phyloP scores from a whole-genome alignment of 2,888 invertebrate genomes.

The Cabera pusaria region DNA sequence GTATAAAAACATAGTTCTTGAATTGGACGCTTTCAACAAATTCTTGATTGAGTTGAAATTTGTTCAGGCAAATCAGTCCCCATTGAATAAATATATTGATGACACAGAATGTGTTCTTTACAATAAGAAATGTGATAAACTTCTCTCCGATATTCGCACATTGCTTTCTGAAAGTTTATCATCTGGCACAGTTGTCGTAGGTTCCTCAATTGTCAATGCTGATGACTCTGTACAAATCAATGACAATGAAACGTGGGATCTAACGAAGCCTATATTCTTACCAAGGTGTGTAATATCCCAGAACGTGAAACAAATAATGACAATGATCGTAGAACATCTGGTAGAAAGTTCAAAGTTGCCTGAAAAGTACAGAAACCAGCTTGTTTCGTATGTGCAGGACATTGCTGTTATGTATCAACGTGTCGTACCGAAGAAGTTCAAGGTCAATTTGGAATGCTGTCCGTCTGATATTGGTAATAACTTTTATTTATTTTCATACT shows the following conservation, averaged over 20 bases:
- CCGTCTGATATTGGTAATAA: slow-evolving; percentile 74
- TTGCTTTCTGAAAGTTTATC: slow-evolving; percentile 64
- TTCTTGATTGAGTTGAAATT: slow-evolving; percentile 75
- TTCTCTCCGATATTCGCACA: slow-evolving; percentile 61
- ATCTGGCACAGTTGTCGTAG: slow-evolving; percentile 59
- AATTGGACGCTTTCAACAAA: slow-evolving; percentile 72
- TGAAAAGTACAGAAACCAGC: slow-evolving; percentile 58
- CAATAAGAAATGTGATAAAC: slow-evolving; percentile 73
- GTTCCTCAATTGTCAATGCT: slow-evolving; percentile 37
- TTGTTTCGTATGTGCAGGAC: slow-evolving; percentile 65
- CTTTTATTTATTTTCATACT: too few relatives aligned
- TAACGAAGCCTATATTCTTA: slow-evolving; percentile 64
- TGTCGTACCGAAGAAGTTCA: slow-evolving; percentile 69
- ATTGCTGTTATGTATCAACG: slow-evolving; percentile 73
- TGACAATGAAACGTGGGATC: slow-evolving; percentile 55
- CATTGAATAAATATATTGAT: slow-evolving; percentile 68
- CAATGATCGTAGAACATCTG: slow-evolving; percentile 64
- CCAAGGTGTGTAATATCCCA: slow-evolving; percentile 71
- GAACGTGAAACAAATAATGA: slow-evolving; percentile 65
- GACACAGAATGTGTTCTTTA: slow-evolving; percentile 72
- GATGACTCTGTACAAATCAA: slow-evolving; percentile 55
- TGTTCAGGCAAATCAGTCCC: slow-evolving; percentile 61
- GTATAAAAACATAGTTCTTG: slow-evolving; percentile 68
- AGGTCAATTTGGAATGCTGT: slow-evolving; percentile 65
- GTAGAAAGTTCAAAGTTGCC: slow-evolving; percentile 67